phyloP scores from a whole-genome alignment of 2,797 vertebrate genomes.

The Rhyacichthys aspro region DNA sequence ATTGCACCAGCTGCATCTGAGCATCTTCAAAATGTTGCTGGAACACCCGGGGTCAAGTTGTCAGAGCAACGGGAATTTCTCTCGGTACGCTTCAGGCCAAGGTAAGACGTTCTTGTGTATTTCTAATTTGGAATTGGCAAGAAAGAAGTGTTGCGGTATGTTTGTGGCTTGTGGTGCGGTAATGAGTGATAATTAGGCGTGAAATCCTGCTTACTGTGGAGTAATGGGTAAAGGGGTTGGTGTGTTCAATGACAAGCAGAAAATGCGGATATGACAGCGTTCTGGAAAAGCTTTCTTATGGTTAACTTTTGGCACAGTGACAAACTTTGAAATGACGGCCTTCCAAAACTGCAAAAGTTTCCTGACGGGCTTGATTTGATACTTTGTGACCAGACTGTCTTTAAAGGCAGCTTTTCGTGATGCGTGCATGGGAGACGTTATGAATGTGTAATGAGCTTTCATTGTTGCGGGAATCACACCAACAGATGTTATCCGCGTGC shows the following conservation, averaged over 20 bases:
- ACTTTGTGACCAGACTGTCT: conserved; percentile 9
- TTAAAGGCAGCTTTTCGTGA: conserved; percentile 30
- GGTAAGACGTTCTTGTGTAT: conserved; percentile 76
- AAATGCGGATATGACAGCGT: too few relatives aligned
- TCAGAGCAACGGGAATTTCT: conserved; percentile 77
- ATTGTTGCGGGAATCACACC: conserved; percentile 73
- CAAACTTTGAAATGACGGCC: neutral
- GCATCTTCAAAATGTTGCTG: conserved; percentile 78
- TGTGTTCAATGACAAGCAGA: conserved; percentile 25
- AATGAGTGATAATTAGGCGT: conserved; percentile 34
- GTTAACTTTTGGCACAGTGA: neutral
- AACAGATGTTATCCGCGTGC: conserved; percentile 84
- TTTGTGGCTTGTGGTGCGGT: conserved; percentile 11
- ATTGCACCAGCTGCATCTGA: conserved; percentile 1
- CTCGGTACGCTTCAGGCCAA: conserved; percentile 79
- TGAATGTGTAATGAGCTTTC: conserved; percentile 83
- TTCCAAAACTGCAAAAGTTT: neutral
- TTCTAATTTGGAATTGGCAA: neutral
- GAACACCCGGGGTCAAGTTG: conserved; percentile 84
- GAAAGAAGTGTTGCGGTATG: neutral
- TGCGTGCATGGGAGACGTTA: conserved; percentile 67
- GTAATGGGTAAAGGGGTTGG: conserved; percentile 17
- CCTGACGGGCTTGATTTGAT: neutral
- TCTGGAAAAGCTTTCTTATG: too few relatives aligned
- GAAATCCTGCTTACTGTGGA: conserved; percentile 39